phyloP scores from a whole-genome alignment of 2,113 vertebrate species.

The Trematocara unimaculatum region DNA sequence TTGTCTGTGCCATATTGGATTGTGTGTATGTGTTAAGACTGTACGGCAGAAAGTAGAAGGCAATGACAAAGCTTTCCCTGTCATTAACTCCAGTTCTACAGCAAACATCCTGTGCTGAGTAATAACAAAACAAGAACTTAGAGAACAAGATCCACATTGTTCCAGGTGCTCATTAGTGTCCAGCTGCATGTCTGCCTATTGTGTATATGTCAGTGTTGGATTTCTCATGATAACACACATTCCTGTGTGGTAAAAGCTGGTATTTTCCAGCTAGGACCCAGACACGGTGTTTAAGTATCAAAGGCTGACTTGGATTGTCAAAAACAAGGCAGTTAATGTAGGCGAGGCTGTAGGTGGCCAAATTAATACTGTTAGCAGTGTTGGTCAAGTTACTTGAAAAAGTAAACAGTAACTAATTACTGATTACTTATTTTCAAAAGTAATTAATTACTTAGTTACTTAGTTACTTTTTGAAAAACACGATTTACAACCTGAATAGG shows the following conservation, averaged over 20 bases:
- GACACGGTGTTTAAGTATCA: neutral
- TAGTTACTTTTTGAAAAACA: no score
- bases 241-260: neutral
- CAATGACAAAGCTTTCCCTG: neutral
- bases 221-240: neutral
- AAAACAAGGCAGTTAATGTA: neutral
- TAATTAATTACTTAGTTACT: no score
- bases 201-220: neutral
- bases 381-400: no score
- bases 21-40: neutral
- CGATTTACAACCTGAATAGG: no score
- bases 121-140: slow-evolving; percentile 14
- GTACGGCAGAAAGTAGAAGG: neutral
- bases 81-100: neutral
- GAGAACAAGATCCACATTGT: neutral
- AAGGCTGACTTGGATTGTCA: neutral
- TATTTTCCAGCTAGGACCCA: neutral
- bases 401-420: no score
- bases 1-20: neutral
- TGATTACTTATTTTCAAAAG: no score
- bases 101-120: slow-evolving; percentile 4
- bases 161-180: slow-evolving; percentile 5
- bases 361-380: neutral
- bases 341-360: slow-evolving; percentile 9
- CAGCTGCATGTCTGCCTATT: neutral